Evolutionary conservation across 2,888 invertebrate species (phyloP), one percentile per base, ranked within the genome.

Genomic region (Stramonita haemastoma): DNA sequence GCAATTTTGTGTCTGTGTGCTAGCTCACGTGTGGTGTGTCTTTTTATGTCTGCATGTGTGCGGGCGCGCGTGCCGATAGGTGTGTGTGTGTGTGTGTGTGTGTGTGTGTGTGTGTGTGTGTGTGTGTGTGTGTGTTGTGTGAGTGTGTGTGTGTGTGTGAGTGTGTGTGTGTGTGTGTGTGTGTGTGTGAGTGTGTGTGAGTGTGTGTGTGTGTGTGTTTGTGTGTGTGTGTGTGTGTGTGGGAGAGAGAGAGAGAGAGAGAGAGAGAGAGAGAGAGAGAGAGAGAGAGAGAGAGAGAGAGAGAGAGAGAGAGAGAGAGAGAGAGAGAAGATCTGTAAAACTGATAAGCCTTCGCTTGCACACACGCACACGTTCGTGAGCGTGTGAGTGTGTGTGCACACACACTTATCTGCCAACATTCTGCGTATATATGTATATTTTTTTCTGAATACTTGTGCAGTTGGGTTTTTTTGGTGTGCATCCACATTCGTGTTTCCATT

Each of bases 51-150:
- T 73, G 73, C 29, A 13, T 73, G 19, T 79, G 77, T 32, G 32
- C 34, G 32, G 15, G 19, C 26, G 32, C 15, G 34, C 15, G 77
- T 32, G 32, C 17, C 13, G 13, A 11, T 77, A 17, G n/a, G 29
- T 77, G 77, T 29, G 77, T 77, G 77, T 29, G 29, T 77, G 77
- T 77, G 77, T 77, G 77, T 6, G 77, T 77, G 77, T 6, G 8
- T 77, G 32, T 77, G 77, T 77, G 77, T 77, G 77, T 77, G 77
- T 77, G 77, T 77, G 77, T 77, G 77, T 29, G 77, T 29, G 77
- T 77, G 77, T 77, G 77, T 77, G 77, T 70, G 70, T 17, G 8
- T 57, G 8, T 17, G 57, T 57, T 57, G 57, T 57, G 57, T 57
- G n/a, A n/a, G n/a, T n/a, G n/a, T 57, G 57, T 57, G 17, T 57